These are phyloP conservation scores for Macaria notata DNA, from an alignment of 2,888 invertebrate genomes.

Conservation along the genomic window DNA sequence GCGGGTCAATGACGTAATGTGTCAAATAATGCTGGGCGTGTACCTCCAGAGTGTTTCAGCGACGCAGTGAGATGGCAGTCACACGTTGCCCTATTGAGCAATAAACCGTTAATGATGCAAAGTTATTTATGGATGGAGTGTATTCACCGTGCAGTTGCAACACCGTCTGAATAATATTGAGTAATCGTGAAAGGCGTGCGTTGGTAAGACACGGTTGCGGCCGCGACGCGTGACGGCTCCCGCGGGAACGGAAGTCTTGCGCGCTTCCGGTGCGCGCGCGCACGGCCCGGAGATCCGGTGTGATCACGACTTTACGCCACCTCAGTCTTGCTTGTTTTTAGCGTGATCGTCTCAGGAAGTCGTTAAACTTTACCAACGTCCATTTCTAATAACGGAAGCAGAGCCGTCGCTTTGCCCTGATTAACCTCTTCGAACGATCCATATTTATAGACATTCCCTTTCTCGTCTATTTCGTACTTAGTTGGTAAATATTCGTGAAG, in stretches of 20 bases:
- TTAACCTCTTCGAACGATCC: not conserved
- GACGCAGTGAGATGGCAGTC: conserved; percentile 16
- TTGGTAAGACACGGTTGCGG: conserved; percentile 55
- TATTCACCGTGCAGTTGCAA: conserved; percentile 30
- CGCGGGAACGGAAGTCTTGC: conserved; percentile 80
- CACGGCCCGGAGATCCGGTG: conserved; percentile 74
- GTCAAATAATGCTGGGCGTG: not conserved
- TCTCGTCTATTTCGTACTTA: too few relatives aligned
- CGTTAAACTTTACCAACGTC: conserved; percentile 15
- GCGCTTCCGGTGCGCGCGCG: conserved; percentile 61
- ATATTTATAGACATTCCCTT: not conserved
- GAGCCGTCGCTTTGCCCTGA: not conserved
- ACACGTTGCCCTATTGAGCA: conserved; percentile 27
- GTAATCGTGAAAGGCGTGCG: conserved; percentile 55
- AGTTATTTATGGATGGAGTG: conserved; percentile 29
- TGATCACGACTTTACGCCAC: conserved; percentile 45
- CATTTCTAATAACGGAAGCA: conserved; percentile 13
- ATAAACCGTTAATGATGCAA: conserved; percentile 25
- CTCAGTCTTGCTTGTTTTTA: conserved; percentile 16
- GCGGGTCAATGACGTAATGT: not conserved
- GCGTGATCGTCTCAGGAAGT: conserved; percentile 23
- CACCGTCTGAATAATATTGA: conserved; percentile 32
- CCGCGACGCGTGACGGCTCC: conserved; percentile 68
- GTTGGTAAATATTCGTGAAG: too few relatives aligned
- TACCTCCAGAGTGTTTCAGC: conserved; percentile 11